These are phyloP conservation scores for Galagoides demidoff DNA, from an alignment of 2,797 vertebrate species.

Conservation along the genomic window DNA sequence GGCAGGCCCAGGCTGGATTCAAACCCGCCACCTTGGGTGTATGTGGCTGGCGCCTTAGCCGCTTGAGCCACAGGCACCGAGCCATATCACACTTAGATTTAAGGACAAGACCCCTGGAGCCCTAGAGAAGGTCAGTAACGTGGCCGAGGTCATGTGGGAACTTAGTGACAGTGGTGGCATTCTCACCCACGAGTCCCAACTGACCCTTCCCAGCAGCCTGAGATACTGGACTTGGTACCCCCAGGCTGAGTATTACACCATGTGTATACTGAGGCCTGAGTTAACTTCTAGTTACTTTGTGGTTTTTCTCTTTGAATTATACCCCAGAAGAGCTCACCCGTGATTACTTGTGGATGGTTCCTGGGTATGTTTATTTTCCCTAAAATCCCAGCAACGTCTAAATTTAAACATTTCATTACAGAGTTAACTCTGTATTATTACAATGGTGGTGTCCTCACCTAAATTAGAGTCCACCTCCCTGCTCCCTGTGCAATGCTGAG, in stretches of 20 bases:
- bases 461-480: not conserved
- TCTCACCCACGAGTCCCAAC: not conserved
- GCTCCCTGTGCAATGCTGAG: not conserved
- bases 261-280: not conserved
- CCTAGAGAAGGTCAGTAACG: not conserved
- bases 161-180: not conserved
- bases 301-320: constrained; percentile 38
- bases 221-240: not conserved
- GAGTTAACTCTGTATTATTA: not conserved
- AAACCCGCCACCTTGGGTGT: too few relatives aligned
- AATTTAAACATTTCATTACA: not conserved
- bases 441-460: not conserved
- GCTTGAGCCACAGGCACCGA: too few relatives aligned
- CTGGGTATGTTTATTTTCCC: constrained; percentile 6
- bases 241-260: not conserved
- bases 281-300: not conserved
- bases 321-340: not conserved
- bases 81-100: not conserved
- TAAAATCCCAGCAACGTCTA: constrained; percentile 2
- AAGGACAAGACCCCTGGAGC: not conserved
- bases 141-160: not conserved
- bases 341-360: not conserved
- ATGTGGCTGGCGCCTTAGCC: too few relatives aligned
- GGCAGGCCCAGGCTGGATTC: too few relatives aligned
- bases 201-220: not conserved